Evolutionary conservation across 2,888 invertebrate genomes (phyloP), one percentile per base, ranked within the genome.

Genomic region (Leptopilina myrica): DNA sequence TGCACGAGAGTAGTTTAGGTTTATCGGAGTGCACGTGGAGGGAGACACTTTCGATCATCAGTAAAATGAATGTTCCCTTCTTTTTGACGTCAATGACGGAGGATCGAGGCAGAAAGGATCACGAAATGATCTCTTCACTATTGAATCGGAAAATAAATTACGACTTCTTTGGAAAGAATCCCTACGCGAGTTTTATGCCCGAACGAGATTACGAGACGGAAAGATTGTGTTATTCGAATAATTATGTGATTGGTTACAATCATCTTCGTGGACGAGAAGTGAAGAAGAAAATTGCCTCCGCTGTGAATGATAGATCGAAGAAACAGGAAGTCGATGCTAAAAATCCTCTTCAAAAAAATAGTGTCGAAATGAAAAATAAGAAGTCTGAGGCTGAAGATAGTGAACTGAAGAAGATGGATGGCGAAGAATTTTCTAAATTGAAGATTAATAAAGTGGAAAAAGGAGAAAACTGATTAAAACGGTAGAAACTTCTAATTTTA

Each of bases 1-100:
- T 88, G 76, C 82, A 84, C 12, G 86, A 86, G 66, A 33, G 26
- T 11, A 14, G 40, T 65, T 7, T 65, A 5, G 26, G 14, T 7
- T 0, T 43, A 1, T 43, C 56, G 5, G 40, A 40, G 11, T 65
- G 14, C 65, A 65, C 26, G 2, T 65, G 40, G 26, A 5, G 33
- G 40, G 8, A 65, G 33, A 65, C 12, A 9, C n/a, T 65, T 12
- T n/a, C 40, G 5, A 40, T 40, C 6, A 5, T 64, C 12, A 26
- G 6, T 20, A 64, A 64, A 64, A 14, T 64, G 12, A 64, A 64
- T 5, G 64, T 64, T 26, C 64, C 64, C 12, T 64, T 64, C 14
- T 9, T 64, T 12, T 33, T 64, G 64, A 64, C 64, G 2, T 12
- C 64, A 12, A 5, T 26, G 11, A 26, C 64, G 9, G 33, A 64